Base-by-base conservation (phyloP, 2,797 vertebrate species). In the Enteromius thamalakanensis region DNA sequence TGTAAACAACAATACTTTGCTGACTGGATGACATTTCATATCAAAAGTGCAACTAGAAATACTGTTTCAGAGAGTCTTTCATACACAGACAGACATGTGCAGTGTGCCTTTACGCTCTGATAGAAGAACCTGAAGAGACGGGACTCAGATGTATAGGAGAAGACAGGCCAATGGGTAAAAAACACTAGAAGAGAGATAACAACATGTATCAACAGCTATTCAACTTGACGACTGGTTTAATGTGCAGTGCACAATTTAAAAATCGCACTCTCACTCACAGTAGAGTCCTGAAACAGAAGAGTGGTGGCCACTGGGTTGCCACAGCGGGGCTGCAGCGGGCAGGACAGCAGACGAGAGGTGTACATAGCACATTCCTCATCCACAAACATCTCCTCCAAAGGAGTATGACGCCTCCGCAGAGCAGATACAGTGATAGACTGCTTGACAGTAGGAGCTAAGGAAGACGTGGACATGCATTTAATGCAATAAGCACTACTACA, bases 311-410 rank as follows among this genome's bases (percentile, higher is more conserved):
- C 81, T 0, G 94, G 95, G 90, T 96, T 94, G 81, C 81, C 89
- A 87, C 93, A 94, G 67, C 93, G 93, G 0, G 89, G 90, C 34
- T 69, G 91, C 11, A 82, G 83, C 1, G 86, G 80, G 21, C 87
- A 78, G 53, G 83, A 87, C 17, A 82, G 85, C 0, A 81, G 82
- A 7, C 80, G 26, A 47, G 84, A 92, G 34, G 90, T 93, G 90
- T 92, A 95, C 77, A 85, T 91, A 74, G 94, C 91, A 80, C 95
- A 94, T 84, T 96, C 95, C 37, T 94, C 93, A 9, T 96, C 94
- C 89, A 95, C 37, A 40, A 90, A 90, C 77, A 91, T 82, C 79
- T 95, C 94, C 82, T 93, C 92, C 55, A 93, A 80, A 10, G 86
- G 80, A 71, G 87, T 90, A 4, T 92, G 58, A 74, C 90, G 91